Base-by-base conservation (phyloP, 2,888 invertebrate genomes). In the Drosophila lacicola region DNA sequence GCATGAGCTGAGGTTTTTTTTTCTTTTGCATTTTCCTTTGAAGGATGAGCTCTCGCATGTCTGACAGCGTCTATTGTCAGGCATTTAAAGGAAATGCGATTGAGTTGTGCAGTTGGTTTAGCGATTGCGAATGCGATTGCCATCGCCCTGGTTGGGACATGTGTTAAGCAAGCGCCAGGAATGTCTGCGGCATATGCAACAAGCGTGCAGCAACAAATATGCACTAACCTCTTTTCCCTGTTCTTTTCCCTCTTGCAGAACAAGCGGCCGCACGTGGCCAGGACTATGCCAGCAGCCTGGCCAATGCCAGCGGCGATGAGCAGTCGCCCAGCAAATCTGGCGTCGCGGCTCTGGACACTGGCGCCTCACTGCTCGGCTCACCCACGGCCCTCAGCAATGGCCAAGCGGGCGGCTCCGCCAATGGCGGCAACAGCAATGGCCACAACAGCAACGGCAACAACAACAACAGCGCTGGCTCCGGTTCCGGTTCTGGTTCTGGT, bases 241-340 rank as follows among this genome's bases (percentile, higher is more conserved):
- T 17, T 21, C 14, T 46, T 11, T 14, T 8, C 4, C 33, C 13
- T 42, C 44, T n/a, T 34, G 6, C 66, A 91, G 91, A 91, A 51
- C 91, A 91, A 90, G 84, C 83, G 0, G 83, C 70, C 55, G 74
- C 91, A 66, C 90, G 91, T 71, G 90, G 85, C 46, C 88, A 84
- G 71, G 91, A 91, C 21, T 91, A 91, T 47, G 75, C 88, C 56
- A 89, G 78, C 70, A 89, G 75, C 29, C 21, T 89, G 77, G 75
- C 82, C 72, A 81, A 80, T 57, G 88, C 82, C 65, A 91, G 88
- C 56, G 78, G 82, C 33, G 91, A 91, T 36, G 90, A 90, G 62
- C 90, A 90, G 46, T 90, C 91, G 47, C 91, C 91, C 4, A 89
- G 79, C 51, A 91, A 91, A n/a, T 19, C 51, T 36, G 54, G 6